Base-by-base conservation (phyloP, 1,140 invertebrate species). In the Macrostomum lignano region DNA sequence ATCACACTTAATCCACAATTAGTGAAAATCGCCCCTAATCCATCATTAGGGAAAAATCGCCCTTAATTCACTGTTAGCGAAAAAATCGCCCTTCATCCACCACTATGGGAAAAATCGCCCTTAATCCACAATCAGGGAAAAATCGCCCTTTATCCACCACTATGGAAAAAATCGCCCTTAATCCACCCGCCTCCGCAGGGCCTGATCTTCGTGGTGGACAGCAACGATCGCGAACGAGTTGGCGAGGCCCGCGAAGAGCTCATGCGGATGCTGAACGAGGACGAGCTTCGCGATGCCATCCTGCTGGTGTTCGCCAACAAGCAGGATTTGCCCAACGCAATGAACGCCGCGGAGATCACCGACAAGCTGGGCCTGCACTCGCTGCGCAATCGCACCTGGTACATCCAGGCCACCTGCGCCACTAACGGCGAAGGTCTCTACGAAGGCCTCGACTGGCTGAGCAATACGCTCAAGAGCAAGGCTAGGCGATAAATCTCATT, bases 301-400 rank as follows among this genome's bases (percentile, higher is more conserved):
- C 65, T 98, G 10, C 60, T 98, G 39, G 74, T 98, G 19, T 96
- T 96, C 65, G 88, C 88, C 15, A 98, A 98, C 59, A 98, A 98
- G 64, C 86, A 96, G 63, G 86, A 94, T 60, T 65, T 93, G 44
- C 86, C 86, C 2, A 91, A 94, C 62, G 82, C 84, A 9, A 88
- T 93, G 82, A 77, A 72, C 40, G 77, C 78, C 20, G 74, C 79
- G 2, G 84, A 94, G 60, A 65, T 94, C 30, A 93, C 81, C 25
- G 82, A 93, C 51, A 88, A 88, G 60, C 62, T 94, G 29, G 75
- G 74, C 39, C 61, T 91, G 28, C 78, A 86, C 55, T 72, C 74
- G 36, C 60, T 91, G 41, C 66, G 77, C 43, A 84, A 82, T 55
- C 66, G 81, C 31, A 64, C 74, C 20, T 47, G 46, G 46, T 47